Evolutionary conservation across 2,888 invertebrate genomes (phyloP), one percentile per base, ranked within the genome.

Genomic region (Tiphia femorata): DNA sequence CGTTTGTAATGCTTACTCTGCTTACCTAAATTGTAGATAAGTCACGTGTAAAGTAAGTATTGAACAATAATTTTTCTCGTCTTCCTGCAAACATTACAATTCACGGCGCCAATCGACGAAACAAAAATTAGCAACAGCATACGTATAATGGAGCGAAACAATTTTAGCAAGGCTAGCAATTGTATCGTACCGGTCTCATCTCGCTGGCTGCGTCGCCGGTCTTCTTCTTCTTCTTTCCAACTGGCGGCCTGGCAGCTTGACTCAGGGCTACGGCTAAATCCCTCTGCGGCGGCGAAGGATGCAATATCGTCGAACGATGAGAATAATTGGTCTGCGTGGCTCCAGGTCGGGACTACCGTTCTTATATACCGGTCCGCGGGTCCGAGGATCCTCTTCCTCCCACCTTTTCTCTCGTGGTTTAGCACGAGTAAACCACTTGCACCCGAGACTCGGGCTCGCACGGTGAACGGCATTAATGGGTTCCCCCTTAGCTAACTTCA

Each of bases 361-460:
- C 59, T 70, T 70, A 70, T 70, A 70, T 70, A 70, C 61, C 55
- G 57, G 58, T 62, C 55, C 62, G 58, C n/a, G n/a, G n/a, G n/a
- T 49, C 50, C 60, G 27, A 21, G 72, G 70, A 76, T 75, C 76
- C 62, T 77, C 77, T 77, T 76, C 77, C 75, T 75, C 76, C 77
- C 76, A 77, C 77, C 73, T 30, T 14, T n/a, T n/a, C n/a, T n/a
- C n/a, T n/a, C n/a, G n/a, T n/a, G n/a, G n/a, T n/a, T n/a, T n/a
- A n/a, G n/a, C n/a, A n/a, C 29, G 33, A 14, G 33, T 8, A 33
- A 14, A 1, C 33, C 8, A n/a, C 8, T 5, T 5, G 25, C 4
- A 33, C 33, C 33, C 33, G 33, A 7, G 33, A 33, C 33, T 33
- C 33, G 33, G 12, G 29, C n/a, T 12, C 7, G 6, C 25, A 25